Evolutionary conservation across 2,113 vertebrate genomes (phyloP).

Genomic region (Xenus cinereus): DNA sequence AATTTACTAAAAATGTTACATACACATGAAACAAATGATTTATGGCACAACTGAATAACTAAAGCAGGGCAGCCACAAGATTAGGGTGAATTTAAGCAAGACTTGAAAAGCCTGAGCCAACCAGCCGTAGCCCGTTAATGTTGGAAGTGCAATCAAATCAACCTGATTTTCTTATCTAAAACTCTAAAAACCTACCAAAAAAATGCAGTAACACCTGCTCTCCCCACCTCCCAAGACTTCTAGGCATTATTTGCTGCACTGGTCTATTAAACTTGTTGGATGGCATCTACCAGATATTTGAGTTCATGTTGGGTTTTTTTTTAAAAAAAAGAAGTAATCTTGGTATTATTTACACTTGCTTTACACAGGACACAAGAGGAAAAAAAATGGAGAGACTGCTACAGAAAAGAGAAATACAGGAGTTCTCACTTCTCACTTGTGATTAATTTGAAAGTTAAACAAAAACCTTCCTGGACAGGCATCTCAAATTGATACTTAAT

Average conservation of each 20-base stretch:
- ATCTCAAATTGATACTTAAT: neutral
- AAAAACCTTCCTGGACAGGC: neutral
- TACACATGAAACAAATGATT: conserved; percentile 24
- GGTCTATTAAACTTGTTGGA: neutral
- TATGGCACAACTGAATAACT: neutral
- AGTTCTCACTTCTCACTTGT: neutral
- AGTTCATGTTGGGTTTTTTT: neutral
- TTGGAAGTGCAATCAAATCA: neutral
- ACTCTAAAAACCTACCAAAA: neutral
- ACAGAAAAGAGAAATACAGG: neutral
- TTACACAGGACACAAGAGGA: neutral
- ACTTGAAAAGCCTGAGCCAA: neutral
- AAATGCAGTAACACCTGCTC: neutral
- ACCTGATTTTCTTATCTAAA: neutral
- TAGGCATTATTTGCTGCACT: neutral
- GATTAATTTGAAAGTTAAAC: neutral
- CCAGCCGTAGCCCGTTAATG: neutral
- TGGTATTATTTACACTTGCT: neutral
- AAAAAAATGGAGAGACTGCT: neutral
- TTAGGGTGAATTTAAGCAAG: conserved; percentile 5
- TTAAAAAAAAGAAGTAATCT: neutral
- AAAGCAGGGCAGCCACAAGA: neutral
- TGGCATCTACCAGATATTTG: neutral
- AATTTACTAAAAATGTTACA: conserved; percentile 11
- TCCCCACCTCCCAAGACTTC: neutral